phyloP scores from a whole-genome alignment of 2,113 vertebrate species.

The Phyllopteryx taeniolatus region DNA sequence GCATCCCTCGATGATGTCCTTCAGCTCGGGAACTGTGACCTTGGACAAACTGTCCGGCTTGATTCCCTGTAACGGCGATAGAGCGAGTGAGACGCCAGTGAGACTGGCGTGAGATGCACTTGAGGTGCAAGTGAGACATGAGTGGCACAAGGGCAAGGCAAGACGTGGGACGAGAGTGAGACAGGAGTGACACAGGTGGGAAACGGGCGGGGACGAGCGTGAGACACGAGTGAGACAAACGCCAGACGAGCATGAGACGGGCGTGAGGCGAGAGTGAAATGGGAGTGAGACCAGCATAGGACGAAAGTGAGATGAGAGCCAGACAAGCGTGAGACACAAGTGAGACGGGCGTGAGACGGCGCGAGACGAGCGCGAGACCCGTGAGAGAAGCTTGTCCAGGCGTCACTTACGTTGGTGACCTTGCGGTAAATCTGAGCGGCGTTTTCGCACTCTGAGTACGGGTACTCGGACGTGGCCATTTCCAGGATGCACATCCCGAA shows the following conservation, averaged over 20 bases:
- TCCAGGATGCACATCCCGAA: constrained; percentile 95
- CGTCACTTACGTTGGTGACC: constrained; percentile 82
- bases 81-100: neutral
- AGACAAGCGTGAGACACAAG: too few relatives aligned
- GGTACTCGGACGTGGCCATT: constrained; percentile 92
- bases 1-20: constrained; percentile 91
- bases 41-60: constrained; percentile 91
- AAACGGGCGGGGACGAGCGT: too few relatives aligned
- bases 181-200: too few relatives aligned
- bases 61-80: constrained; percentile 74
- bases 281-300: too few relatives aligned
- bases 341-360: too few relatives aligned
- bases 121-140: too few relatives aligned
- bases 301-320: too few relatives aligned
- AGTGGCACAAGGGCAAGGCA: too few relatives aligned
- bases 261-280: neutral
- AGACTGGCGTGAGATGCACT: neutral
- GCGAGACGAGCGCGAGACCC: neutral
- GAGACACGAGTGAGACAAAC: too few relatives aligned
- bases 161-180: too few relatives aligned
- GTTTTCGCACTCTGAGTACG: constrained; percentile 88
- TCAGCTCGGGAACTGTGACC: constrained; percentile 85
- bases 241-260: too few relatives aligned
- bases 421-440: constrained; percentile 92
- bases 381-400: constrained; percentile 1